Evolutionary conservation across 92 coral and sea anemone genomes (phyloP), one percentile per base, ranked within the genome.

Genomic region (Porites divaricata): DNA sequence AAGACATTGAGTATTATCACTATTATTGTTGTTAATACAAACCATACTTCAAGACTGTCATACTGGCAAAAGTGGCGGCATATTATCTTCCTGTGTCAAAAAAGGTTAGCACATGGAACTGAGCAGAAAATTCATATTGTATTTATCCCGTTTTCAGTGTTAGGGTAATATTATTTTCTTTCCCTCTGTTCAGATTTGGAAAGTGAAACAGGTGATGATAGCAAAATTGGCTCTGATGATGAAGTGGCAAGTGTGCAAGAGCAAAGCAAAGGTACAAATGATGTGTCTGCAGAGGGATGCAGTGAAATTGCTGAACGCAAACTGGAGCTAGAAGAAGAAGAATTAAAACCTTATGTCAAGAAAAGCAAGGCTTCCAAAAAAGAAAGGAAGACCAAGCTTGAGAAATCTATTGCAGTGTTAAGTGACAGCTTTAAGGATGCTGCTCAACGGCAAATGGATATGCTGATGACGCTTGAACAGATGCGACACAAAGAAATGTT

Each of bases 151-250:
- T 68, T 68, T 68, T 68, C 49, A 68, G 26, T 28, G 72, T 68
- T 28, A 67, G 72, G 51, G 72, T 67, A 53, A 53, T 67, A 12
- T 67, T 67, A 67, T 67, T 16, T n/a, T 67, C 49, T 67, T 68
- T 68, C 72, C 52, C 72, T 68, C 53, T 56, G 54, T 75, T 24
- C 79, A 57, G 79, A 59, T 75, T 56, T 75, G 67, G 63, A 73
- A 73, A 73, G 77, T 23, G 77, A 52, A 50, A 73, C 63, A 73
- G 63, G 63, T 52, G 77, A 53, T 53, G 57, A 53, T 53, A 53
- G 57, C 57, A 53, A 53, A 53, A 53, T 53, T 53, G 58, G 58
- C 58, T 53, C 58, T 53, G 58, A 53, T 53, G 58, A 53, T 53
- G 58, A 53, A 53, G 15, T 53, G 16, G 58, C 15, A 53, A 53